Evolutionary conservation across 2,113 vertebrate species (phyloP), one percentile per base, ranked within the genome.

Genomic region (Coptodon rendalli): DNA sequence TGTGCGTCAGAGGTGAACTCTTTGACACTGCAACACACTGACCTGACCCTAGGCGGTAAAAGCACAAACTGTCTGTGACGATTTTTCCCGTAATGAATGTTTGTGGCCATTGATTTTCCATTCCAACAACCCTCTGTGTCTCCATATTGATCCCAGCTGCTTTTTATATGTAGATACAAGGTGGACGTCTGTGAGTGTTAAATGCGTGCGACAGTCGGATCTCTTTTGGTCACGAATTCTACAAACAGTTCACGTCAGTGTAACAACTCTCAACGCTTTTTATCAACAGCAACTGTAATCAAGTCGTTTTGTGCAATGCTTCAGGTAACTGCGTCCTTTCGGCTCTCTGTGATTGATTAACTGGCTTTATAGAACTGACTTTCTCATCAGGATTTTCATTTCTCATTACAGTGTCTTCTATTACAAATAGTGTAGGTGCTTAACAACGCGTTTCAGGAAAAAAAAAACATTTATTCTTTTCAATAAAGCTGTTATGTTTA

Each of bases 321-420:
- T 84, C 86, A 78, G 89, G 80, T 89, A 86, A 87, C 86, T 73
- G 86, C 86, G 63, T 81, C 80, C 84, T 80, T 63, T 80, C 22
- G 73, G 82, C 87, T 86, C 81, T 68, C 56, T 78, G 81, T 95
- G 91, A 95, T 92, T 91, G 94, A 95, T 94, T 93, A 91, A 91
- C 85, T 80, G 66, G 66, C 57, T 85, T 89, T 86, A 84, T 45
- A 71, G 87, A 87, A 90, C 84, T 85, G 94, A 92, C 92, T 91
- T 91, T 93, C 84, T 90, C 84, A 91, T 93, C 89, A 81, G 61
- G 92, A 88, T 90, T 92, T 90, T 92, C 76, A 90, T 91, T 92
- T 95, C 87, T 93, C 91, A 94, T 92, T 83, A 89, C 88, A 71
- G 83, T 83, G 86, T 88, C 45, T 91, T 88, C 91, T 87, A 90